Percentiles rank a stretch among this genome's conserved stretches.
Conservation (phyloP, 2,113 vertebrate species). For the Psilopogon haemacephalus region DNA sequence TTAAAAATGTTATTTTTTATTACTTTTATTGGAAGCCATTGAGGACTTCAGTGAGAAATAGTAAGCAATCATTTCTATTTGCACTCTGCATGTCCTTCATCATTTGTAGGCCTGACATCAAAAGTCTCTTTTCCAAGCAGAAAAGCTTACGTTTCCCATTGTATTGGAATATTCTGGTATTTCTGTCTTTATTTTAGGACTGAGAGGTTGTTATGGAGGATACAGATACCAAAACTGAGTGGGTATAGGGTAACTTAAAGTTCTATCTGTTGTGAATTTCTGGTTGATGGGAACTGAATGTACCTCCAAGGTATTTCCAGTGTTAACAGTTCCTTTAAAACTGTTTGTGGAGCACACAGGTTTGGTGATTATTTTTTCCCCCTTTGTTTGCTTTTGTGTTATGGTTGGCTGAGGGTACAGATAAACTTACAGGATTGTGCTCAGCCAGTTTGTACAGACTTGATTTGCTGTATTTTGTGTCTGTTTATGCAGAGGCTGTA, state of each 20-base stretch:
- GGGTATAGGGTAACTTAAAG: neutral
- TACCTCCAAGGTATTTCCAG: neutral
- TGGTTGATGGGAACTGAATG: neutral
- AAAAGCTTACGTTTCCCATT: neutral
- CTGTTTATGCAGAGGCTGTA: neutral
- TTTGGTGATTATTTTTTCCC: too few species aligned
- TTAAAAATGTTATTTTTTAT: neutral
- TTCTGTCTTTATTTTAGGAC: neutral
- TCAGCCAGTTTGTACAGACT: neutral
- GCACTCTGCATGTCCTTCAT: neutral
- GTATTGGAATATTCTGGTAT: neutral
- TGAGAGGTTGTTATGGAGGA: neutral
- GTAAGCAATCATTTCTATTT: neutral
- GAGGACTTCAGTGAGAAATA: accelerated
- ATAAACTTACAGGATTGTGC: neutral
- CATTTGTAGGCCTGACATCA: neutral
- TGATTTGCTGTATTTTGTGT: neutral
- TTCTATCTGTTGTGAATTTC: neutral
- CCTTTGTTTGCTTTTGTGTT: too few species aligned
- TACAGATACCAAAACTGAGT: neutral
- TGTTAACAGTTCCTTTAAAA: neutral
- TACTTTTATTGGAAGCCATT: neutral
- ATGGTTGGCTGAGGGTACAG: neutral
- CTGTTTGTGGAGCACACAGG: neutral
- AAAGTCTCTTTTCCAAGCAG: neutral